Conservation (phyloP, 37 sponge, comb jelly and placozoan genomes). For the Chondrosia reniformis region DNA sequence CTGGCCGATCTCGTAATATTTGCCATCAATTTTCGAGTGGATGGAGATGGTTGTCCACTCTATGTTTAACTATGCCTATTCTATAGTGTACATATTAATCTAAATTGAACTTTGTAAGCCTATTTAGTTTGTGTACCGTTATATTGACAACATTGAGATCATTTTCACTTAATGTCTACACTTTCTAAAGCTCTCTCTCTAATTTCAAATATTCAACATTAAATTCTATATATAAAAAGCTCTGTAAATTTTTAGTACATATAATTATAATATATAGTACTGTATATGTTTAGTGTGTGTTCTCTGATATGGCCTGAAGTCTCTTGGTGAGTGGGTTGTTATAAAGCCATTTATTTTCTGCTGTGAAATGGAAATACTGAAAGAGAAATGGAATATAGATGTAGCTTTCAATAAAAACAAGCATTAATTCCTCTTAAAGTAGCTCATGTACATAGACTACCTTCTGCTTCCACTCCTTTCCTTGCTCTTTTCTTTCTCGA, state of each 20-base stretch:
- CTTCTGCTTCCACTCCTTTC: constrained; percentile 72
- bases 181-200: no score
- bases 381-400: neutral
- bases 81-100: neutral
- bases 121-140: no score
- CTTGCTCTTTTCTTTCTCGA: constrained; percentile 69
- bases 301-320: neutral
- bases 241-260: no score
- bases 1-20: constrained; percentile 75
- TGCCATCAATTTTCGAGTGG: constrained; percentile 41
- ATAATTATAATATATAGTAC: neutral
- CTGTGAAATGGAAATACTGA: constrained; percentile 65
- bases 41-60: constrained; percentile 54
- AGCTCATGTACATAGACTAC: constrained; percentile 13
- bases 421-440: neutral
- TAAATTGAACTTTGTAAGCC: neutral
- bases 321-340: constrained; percentile 31
- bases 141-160: no score
- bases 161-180: no score
- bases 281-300: neutral
- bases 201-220: no score
- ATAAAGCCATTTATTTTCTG: constrained; percentile 60
- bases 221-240: no score
- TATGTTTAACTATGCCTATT: neutral
- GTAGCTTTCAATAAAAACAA: neutral